These are phyloP conservation scores for Notamacropus eugenii DNA, from an alignment of 2,797 vertebrate genomes.

Conservation along the genomic window DNA sequence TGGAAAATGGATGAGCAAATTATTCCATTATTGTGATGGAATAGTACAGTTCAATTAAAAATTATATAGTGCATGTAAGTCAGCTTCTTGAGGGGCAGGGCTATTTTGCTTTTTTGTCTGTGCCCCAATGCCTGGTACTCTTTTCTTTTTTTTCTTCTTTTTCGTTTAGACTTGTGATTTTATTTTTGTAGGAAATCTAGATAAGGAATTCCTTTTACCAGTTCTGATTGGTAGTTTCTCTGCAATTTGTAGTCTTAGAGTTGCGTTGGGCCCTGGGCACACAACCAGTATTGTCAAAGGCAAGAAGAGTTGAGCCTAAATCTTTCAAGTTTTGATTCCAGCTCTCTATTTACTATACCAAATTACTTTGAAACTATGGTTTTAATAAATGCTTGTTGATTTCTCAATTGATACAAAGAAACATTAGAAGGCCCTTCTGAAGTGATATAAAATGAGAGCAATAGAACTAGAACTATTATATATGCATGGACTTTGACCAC, in stretches of 20 bases:
- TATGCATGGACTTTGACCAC: too few species aligned
- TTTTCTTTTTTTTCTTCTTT: background rate
- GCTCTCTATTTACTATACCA: background rate
- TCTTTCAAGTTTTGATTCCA: background rate
- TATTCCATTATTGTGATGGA: too few species aligned
- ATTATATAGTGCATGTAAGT: too few species aligned
- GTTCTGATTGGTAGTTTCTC: background rate
- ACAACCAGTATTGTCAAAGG: background rate
- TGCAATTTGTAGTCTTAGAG: background rate
- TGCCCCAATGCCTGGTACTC: background rate
- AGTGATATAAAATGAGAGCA: background rate
- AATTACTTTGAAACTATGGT: background rate
- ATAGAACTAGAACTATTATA: too few species aligned
- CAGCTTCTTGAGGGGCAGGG: background rate
- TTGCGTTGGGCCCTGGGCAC: background rate
- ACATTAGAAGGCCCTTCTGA: background rate
- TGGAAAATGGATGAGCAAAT: too few species aligned
- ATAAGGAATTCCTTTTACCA: background rate
- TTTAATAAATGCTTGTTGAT: background rate
- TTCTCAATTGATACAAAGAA: background rate
- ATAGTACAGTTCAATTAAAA: too few species aligned
- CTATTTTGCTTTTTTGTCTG: background rate
- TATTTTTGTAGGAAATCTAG: background rate
- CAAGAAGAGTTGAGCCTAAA: background rate
- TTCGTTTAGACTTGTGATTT: background rate